Conservation (phyloP, 1,140 invertebrate genomes). For the Drosophila simulans region DNA sequence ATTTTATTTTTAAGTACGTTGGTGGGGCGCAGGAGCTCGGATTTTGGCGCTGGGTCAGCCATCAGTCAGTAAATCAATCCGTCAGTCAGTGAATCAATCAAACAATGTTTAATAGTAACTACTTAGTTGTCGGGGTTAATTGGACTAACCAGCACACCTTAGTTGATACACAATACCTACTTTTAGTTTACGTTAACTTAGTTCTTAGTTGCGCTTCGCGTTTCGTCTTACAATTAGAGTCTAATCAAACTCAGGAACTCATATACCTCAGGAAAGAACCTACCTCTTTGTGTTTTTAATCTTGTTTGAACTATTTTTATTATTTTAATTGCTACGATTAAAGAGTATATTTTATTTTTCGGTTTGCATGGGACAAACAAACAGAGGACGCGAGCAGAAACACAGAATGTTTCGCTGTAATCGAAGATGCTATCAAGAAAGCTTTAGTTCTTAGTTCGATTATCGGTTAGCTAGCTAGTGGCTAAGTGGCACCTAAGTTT, state of each 20-base stretch:
- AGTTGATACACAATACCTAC: conserved; percentile 28
- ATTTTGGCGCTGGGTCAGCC: conserved; percentile 1
- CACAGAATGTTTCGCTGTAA: conserved; percentile 48
- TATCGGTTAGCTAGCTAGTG: conserved; percentile 42
- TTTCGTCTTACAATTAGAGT: conserved; percentile 48
- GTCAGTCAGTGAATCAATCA: conserved; percentile 53
- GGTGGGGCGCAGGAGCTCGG: conserved; percentile 1
- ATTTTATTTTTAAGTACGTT: conserved; percentile 84
- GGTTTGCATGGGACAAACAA: conserved; percentile 37
- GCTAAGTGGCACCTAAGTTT: conserved; percentile 1
- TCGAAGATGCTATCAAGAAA: conserved; percentile 74
- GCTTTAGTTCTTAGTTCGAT: conserved; percentile 59
- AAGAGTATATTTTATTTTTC: conserved; percentile 11
- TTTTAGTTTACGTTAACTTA: conserved; percentile 50
- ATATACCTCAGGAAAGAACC: conserved; percentile 82
- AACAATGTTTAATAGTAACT: conserved; percentile 9
- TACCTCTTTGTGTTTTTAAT: conserved; percentile 62
- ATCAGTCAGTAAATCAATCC: conserved; percentile 38
- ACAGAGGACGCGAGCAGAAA: conserved; percentile 23
- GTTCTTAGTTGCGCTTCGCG: conserved; percentile 36
- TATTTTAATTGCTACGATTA: conserved; percentile 4
- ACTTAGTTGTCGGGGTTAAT: conserved; percentile 42
- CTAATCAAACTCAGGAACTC: conserved; percentile 82
- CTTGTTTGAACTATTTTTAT: conserved; percentile 41
- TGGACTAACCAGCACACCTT: conserved; percentile 33